A percentile compares a stretch with the other conserved stretches of the same genome.
phyloP scores from a whole-genome alignment of 2,113 vertebrate species.

The Sturnus vulgaris region DNA sequence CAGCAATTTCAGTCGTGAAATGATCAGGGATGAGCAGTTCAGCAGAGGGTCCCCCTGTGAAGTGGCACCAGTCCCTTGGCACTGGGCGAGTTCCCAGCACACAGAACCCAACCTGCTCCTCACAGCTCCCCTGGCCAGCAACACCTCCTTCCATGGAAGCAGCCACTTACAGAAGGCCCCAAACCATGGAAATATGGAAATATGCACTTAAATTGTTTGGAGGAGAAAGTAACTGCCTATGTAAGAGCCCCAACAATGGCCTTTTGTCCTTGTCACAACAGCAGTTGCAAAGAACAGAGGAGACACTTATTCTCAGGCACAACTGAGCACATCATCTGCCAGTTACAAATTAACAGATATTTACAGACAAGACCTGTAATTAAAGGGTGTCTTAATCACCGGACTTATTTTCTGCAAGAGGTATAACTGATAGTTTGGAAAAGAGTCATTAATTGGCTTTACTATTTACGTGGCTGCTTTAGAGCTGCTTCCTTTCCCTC shows the following conservation, averaged over 20 bases:
- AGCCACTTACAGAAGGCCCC: background rate
- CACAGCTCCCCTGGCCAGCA: background rate
- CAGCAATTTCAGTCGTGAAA: background rate
- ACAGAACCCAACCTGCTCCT: fast-evolving
- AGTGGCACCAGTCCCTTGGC: background rate
- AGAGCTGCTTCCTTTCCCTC: background rate
- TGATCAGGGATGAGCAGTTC: background rate
- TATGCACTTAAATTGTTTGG: background rate
- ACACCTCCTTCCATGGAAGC: fast-evolving
- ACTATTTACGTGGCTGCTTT: background rate
- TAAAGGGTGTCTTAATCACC: background rate
- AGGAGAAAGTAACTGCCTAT: background rate
- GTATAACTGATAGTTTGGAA: background rate
- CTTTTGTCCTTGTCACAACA: background rate
- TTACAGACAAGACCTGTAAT: background rate
- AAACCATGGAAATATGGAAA: background rate
- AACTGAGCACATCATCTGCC: background rate
- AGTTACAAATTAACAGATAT: constrained; percentile 21
- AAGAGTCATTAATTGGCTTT: background rate
- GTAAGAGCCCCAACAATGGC: background rate
- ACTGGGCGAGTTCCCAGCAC: background rate
- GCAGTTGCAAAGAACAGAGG: background rate
- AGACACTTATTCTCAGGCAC: constrained; percentile 5
- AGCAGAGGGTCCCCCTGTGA: background rate
- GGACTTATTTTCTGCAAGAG: background rate